Percentiles rank a stretch among this genome's conserved stretches.
Conservation (phyloP, 2,797 vertebrate species). For the Atherinosoma microstoma region DNA sequence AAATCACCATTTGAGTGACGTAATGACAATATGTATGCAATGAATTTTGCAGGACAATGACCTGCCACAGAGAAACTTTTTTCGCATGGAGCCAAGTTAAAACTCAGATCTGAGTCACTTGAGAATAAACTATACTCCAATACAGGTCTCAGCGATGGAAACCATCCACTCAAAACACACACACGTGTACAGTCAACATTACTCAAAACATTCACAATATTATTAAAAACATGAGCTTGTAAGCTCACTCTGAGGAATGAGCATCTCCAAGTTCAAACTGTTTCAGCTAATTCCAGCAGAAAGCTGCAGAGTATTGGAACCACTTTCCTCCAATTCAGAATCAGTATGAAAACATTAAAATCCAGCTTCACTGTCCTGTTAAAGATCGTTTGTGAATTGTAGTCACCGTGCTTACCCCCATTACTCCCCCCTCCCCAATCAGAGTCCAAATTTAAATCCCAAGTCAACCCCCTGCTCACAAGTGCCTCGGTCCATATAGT, state of each 20-base stretch:
- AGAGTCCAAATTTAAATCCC: not conserved
- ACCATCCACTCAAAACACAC: not conserved
- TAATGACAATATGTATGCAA: no score
- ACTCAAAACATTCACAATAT: not conserved
- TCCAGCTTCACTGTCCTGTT: not conserved
- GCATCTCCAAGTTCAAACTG: conserved; percentile 4
- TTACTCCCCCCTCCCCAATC: no score
- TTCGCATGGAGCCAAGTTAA: not conserved
- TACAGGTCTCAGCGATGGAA: not conserved
- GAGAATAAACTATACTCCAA: not conserved
- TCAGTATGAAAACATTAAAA: conserved; percentile 2
- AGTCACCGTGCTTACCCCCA: no score
- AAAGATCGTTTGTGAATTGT: no score
- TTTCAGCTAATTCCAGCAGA: conserved; percentile 11
- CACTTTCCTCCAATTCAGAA: conserved; percentile 1
- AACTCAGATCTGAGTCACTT: not conserved
- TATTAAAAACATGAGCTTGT: not conserved
- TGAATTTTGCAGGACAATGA: not conserved
- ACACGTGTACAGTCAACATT: not conserved
- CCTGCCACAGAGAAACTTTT: not conserved
- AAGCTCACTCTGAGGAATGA: not conserved
- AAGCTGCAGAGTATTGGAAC: not conserved
- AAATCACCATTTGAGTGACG: not conserved
- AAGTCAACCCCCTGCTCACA: not conserved
- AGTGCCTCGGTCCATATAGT: not conserved